Conservation (phyloP, 2,797 vertebrate genomes). For the Tragopan temminckii region DNA sequence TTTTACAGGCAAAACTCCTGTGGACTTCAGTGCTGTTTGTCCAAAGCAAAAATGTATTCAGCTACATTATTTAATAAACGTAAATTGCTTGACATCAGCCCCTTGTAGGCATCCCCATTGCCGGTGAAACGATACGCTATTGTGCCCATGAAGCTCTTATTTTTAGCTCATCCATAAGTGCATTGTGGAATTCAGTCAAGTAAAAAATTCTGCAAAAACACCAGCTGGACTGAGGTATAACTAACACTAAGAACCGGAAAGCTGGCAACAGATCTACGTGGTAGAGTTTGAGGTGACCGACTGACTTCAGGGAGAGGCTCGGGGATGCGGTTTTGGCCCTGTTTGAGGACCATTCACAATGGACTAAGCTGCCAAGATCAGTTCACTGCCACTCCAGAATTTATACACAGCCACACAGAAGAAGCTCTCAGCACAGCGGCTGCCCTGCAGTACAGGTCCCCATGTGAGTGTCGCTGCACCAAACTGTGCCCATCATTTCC, state of each 20-base stretch:
- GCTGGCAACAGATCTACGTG: not conserved
- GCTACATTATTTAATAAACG: not conserved
- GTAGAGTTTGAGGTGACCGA: not conserved
- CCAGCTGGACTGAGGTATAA: slow-evolving; percentile 3
- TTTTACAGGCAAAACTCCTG: not conserved
- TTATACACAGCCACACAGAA: not conserved
- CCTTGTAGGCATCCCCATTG: not conserved
- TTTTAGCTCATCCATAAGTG: slow-evolving; percentile 22
- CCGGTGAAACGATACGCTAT: not conserved
- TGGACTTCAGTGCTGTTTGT: not conserved
- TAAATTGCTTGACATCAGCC: not conserved
- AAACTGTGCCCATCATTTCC: not conserved
- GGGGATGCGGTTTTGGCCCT: not conserved
- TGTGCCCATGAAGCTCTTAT: not conserved
- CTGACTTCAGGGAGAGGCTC: not conserved
- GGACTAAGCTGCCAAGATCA: not conserved
- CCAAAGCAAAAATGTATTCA: not conserved
- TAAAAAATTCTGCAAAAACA: slow-evolving; percentile 41
- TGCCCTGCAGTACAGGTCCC: not conserved
- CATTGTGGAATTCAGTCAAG: slow-evolving; percentile 24
- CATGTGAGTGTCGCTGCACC: not conserved
- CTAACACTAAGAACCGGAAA: not conserved
- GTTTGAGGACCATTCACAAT: not conserved
- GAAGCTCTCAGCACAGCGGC: not conserved
- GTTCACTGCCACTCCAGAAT: not conserved